phyloP scores from a whole-genome alignment of 2,113 vertebrate species.

The Lophius piscatorius region DNA sequence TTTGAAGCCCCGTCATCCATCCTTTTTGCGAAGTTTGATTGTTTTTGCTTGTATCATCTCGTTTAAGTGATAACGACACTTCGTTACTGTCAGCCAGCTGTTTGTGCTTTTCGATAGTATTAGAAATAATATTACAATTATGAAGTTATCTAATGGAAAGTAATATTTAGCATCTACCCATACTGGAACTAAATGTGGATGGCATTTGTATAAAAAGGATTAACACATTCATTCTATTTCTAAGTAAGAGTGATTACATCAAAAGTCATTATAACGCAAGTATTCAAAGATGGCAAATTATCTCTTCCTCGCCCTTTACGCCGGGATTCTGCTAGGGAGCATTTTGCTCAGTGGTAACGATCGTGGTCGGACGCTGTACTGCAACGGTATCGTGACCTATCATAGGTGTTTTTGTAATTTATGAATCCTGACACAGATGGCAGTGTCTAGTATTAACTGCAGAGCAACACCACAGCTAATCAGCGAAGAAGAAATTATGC shows the following conservation, averaged over 20 bases:
- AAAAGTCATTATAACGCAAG: conserved; percentile 1
- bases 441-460: neutral
- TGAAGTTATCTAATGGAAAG: no score
- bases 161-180: no score
- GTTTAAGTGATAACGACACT: no score
- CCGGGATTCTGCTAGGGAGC: neutral
- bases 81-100: no score
- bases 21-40: no score
- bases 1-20: no score
- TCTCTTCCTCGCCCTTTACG: neutral
- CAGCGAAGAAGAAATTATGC: conserved; percentile 12
- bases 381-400: neutral
- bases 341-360: conserved; percentile 1
- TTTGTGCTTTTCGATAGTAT: no score
- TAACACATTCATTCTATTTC: neutral
- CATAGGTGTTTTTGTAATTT: neutral
- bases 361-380: conserved; percentile 13
- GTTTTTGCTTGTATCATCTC: no score
- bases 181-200: neutral
- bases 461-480: neutral
- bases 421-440: rapidly evolving
- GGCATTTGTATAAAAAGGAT: neutral
- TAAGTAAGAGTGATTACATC: neutral
- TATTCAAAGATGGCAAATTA: conserved; percentile 18
- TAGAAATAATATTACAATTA: no score